Evolutionary conservation across 1,140 invertebrate genomes (phyloP), one percentile per base, ranked within the genome.

Genomic region (Aculops lycopersici): DNA sequence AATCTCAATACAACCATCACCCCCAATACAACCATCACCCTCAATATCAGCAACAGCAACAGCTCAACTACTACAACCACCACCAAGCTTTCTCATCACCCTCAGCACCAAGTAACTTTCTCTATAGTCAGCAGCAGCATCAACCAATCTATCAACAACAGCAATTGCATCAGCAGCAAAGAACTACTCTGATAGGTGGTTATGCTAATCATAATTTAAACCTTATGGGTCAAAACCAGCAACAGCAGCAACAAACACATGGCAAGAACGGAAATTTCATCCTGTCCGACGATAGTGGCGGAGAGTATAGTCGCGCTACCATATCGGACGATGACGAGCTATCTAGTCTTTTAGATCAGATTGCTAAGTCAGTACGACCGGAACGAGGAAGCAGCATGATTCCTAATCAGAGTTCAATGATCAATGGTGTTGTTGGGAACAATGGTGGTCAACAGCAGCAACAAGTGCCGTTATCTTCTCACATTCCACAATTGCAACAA

Each of bases 321-420:
- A 44, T 40, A 15, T 39, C 24, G 14, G 43, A 44, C 37, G 38
- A 43, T n/a, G 42, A 43, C 35, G 43, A 44, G 31, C 21, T 44
- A n/a, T 21, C 37, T n/a, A 37, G 18, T 13, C 19, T 44, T 13
- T 38, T 44, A 16, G 39, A 41, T 21, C 39, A 44, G 24, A 44
- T 44, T 17, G 21, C 38, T 17, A 39, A 39, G 40, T 36, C n/a
- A n/a, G n/a, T n/a, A n/a, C n/a, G n/a, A n/a, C n/a, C n/a, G n/a
- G n/a, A n/a, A n/a, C n/a, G n/a, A n/a, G n/a, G n/a, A n/a, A n/a
- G n/a, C n/a, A n/a, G n/a, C n/a, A n/a, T n/a, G n/a, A n/a, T n/a
- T n/a, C n/a, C n/a, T n/a, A n/a, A n/a, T n/a, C n/a, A n/a, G n/a
- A n/a, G n/a, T n/a, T n/a, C n/a, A n/a, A n/a, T n/a, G n/a, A n/a